Evolutionary conservation across 2,113 vertebrate species (phyloP), one percentile per base, ranked within the genome.

Genomic region (Elaphurus davidianus): DNA sequence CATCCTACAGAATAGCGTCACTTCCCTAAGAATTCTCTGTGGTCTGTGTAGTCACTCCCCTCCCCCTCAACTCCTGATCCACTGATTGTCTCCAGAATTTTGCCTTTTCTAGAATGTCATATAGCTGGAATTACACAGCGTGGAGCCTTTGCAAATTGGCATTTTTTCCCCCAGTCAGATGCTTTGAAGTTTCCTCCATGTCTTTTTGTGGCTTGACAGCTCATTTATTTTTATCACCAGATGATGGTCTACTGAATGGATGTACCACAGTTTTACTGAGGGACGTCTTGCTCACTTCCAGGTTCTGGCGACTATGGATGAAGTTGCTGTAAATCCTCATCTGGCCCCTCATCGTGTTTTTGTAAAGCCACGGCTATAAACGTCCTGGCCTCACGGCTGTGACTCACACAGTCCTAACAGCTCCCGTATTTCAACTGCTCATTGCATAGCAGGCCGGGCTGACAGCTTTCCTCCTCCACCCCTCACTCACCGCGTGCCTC

Each of bases 401-500:
- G 52, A 30, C 50, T 43, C 55, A 1, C 1, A 1, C 1, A 17
- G n/a, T 12, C 40, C 54, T 11, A 0, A 21, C 2, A 4, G 78
- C 25, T 4, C 21, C 71, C 14, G 0, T 3, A 6, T 27, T 19
- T 36, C 54, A 1, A 1, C 30, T 36, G 52, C 82, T 60, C 15
- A 11, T 3, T 19, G 7, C 4, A 2, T 0, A 16, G 27, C 17
- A 30, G 82, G 47, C 19, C 2, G 1, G 8, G 30, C 15, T 0
- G 0, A 59, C 16, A 6, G 78, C 85, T 4, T 5, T 0, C 2
- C 8, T 52, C 62, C 59, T 17, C 7, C 30, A 1, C 6, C 6
- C 28, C 3, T 3, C 16, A 0, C 2, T 33, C 1, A 13, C 45
- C 0, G n/a, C 30, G 11, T 0, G 3, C 36, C 10, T 15, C 7